Conservation (phyloP, 2,797 vertebrate species). For the Morelia viridis region DNA sequence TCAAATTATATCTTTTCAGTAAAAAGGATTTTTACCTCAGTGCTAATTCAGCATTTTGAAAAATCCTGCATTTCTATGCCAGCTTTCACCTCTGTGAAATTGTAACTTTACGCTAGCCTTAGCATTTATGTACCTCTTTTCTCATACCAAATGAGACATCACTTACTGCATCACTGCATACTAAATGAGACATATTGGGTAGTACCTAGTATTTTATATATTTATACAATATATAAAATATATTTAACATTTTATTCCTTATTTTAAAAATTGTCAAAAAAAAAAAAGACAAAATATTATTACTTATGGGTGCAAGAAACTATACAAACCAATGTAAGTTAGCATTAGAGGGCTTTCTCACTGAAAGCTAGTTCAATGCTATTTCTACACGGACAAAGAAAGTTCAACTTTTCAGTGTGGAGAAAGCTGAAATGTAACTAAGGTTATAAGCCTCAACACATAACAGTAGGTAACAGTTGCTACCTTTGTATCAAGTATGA, state of each 20-base stretch:
- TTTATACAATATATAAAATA: not conserved
- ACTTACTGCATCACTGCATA: not conserved
- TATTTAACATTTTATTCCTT: not conserved
- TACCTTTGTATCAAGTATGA: too few species aligned
- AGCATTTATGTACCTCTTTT: not conserved
- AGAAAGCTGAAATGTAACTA: too few species aligned
- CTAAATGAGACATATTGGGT: not conserved
- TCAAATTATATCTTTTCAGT: not conserved
- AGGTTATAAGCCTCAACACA: too few species aligned
- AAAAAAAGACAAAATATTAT: not conserved
- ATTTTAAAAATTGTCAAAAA: not conserved
- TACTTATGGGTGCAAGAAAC: not conserved
- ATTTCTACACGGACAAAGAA: too few species aligned
- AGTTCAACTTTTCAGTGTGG: too few species aligned
- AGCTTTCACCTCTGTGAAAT: not conserved
- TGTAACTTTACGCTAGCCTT: not conserved
- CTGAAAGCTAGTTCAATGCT: too few species aligned
- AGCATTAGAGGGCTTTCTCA: too few species aligned
- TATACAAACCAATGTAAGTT: not conserved
- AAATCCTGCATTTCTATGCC: not conserved
- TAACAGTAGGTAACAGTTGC: too few species aligned
- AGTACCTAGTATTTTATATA: not conserved
- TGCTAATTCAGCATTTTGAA: not conserved
- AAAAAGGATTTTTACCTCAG: not conserved
- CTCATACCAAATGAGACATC: not conserved